Base-by-base conservation (phyloP, 2,113 vertebrate genomes). In the Morphnarchus princeps region DNA sequence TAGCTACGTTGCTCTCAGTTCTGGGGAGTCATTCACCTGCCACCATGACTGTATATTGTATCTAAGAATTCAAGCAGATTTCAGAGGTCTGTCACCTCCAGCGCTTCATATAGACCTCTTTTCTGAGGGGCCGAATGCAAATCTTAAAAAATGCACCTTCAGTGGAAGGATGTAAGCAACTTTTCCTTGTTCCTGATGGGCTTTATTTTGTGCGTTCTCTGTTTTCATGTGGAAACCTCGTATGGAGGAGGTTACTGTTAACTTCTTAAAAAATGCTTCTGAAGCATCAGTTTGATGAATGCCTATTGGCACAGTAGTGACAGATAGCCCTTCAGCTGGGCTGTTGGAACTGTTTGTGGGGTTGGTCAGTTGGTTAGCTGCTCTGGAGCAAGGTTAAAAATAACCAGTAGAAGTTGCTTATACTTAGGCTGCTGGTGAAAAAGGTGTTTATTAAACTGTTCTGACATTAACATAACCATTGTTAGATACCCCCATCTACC, bases 381-480 rank as follows among this genome's bases (percentile, higher is more conserved):
- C 82, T 87, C 65, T 63, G 47, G 47, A 78, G 47, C 29, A 92
- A 63, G 11, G 70, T 61, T 89, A 91, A 96, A 95, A 96, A 91
- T 95, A 96, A 72, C 89, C 34, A 14, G 50, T 67, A 66, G 32
- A 91, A 85, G 49, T 85, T 89, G 80, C 83, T 94, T 94, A 74
- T 50, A 47, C 36, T 85, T 74, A 19, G 5, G 9, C 62, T 90
- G 70, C 54, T 93, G 34, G n/a, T 82, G 70, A 57, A 82, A 91
- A 85, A 77, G 36, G 50, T 87, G 70, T 91, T 95, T 95, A 76
- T 82, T 85, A 90, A 91, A 91, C 92, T 82, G 36, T 79, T 90
- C 54, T 88, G 90, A 93, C 78, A 47, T 38, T 79, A 90, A 89
- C 14, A 0, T 95, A 87, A 86, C 85, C 28, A 54, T 80, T 91